Base-by-base conservation (phyloP, 2,888 invertebrate genomes). In the Eudemis profundana region DNA sequence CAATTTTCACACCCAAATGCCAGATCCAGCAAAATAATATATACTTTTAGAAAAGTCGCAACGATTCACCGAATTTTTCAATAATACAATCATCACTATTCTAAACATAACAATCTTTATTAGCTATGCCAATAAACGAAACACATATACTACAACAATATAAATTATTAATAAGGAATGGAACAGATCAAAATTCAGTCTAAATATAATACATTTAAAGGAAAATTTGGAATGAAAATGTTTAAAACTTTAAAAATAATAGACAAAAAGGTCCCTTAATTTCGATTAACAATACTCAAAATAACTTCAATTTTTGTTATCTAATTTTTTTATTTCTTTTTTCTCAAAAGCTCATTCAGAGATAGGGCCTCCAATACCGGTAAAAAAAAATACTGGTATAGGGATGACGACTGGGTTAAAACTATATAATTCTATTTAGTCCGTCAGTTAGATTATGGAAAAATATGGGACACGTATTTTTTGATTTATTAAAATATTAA, bases 171-270 rank as follows among this genome's bases (percentile, higher is more conserved):
- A 23, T 14, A 46, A 50, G 64, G 64, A 64, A 64, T 64, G 64
- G 23, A 59, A 17, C 36, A 44, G 57, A 46, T 64, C 50, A 50
- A 50, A 36, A 4, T 23, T 64, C 63, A 64, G 63, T 64, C 63
- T 64, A 64, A 50, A 49, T 57, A 36, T 15, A 64, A 64, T 64
- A 63, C 50, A 17, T 29, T 44, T 59, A 44, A 42, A 29, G 44
- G n/a, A 59, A 46, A 10, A 38, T 40, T 50, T 64, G 64, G 64
- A 64, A 64, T 64, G 64, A 56, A 56, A n/a, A n/a, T n/a, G 27
- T 44, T 29, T 17, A 7, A 7, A 42, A 56, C 10, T 27, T 23
- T 27, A 1, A 53, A 57, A 51, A 46, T 38, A 61, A 53, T 29
- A 46, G 53, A 53, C 15, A 36, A 44, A 42, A 33, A 38, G 21